A percentile compares a stretch with the other conserved stretches of the same genome.
Evolutionary conservation across 2,113 vertebrate species (phyloP).

Genomic region (Amblyornis subalaris): DNA sequence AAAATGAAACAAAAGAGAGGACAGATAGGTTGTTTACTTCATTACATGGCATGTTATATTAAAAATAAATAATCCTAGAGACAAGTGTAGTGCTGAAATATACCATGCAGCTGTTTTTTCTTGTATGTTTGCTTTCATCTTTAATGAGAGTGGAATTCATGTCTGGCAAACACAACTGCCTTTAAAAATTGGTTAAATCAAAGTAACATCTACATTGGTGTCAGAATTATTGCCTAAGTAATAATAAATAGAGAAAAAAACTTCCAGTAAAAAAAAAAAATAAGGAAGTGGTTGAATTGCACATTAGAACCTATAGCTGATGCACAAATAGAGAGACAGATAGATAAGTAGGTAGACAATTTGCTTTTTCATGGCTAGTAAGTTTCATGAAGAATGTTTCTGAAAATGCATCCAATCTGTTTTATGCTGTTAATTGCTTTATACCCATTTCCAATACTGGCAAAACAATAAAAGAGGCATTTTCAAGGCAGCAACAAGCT

Average conservation of each 20-base stretch:
- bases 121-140: conserved; percentile 29
- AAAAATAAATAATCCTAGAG: conserved; percentile 14
- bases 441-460: not conserved
- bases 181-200: conserved; percentile 46
- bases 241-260: conserved; percentile 1
- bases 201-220: conserved; percentile 8
- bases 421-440: conserved; percentile 33
- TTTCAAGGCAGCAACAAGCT: not conserved
- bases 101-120: conserved; percentile 10
- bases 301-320: not conserved
- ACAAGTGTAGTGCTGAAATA: not conserved
- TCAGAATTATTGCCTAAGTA: conserved; percentile 15
- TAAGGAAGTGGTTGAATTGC: not conserved
- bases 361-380: not conserved
- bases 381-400: not conserved
- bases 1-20: not conserved
- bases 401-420: not conserved
- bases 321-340: not conserved
- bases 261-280: not conserved
- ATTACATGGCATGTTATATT: not conserved
- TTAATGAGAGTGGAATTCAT: not conserved
- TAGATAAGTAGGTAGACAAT: not conserved
- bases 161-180: conserved; percentile 27
- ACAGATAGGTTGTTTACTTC: not conserved
- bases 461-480: conserved; percentile 25